Percentiles rank a stretch among this genome's conserved stretches.
Evolutionary conservation across 1,140 invertebrate genomes (phyloP).

Genomic region (Coelopa frigida): DNA sequence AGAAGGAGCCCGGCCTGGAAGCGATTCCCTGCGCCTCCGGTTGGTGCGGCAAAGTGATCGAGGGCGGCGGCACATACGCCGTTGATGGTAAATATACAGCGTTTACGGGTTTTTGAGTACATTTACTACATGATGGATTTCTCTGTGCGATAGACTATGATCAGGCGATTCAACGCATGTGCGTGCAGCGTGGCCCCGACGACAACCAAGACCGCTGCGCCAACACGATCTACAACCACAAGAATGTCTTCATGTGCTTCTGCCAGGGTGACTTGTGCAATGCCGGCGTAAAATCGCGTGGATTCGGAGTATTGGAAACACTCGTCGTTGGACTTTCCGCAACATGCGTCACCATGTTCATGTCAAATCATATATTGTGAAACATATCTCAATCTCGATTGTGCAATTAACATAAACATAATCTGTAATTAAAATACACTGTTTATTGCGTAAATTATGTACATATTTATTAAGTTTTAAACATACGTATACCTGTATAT

Average conservation of each 20-base stretch:
- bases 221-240: conserved; percentile 69
- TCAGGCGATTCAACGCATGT: conserved; percentile 77
- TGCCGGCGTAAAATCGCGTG: conserved; percentile 1
- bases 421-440: too few species aligned
- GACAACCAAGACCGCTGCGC: conserved; percentile 84
- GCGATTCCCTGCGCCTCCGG: conserved; percentile 79
- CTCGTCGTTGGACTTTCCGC: too few species aligned
- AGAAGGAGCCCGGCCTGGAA: conserved; percentile 61
- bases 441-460: too few species aligned
- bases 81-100: conserved; percentile 48
- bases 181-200: conserved; percentile 74
- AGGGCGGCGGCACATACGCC: conserved; percentile 64
- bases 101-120: not conserved
- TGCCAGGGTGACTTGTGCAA: conserved; percentile 66
- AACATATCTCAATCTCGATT: too few species aligned
- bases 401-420: too few species aligned
- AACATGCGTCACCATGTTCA: too few species aligned
- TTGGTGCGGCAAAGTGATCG: conserved; percentile 88
- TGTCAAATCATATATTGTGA: too few species aligned
- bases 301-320: too few species aligned
- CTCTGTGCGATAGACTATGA: conserved; percentile 67
- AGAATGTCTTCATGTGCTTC: conserved; percentile 84
- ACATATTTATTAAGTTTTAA: too few species aligned
- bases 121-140: not conserved
- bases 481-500: too few species aligned